Percentiles rank a stretch among this genome's conserved stretches.
Conservation (phyloP, 2,888 invertebrate genomes). For the Plebejus argus region DNA sequence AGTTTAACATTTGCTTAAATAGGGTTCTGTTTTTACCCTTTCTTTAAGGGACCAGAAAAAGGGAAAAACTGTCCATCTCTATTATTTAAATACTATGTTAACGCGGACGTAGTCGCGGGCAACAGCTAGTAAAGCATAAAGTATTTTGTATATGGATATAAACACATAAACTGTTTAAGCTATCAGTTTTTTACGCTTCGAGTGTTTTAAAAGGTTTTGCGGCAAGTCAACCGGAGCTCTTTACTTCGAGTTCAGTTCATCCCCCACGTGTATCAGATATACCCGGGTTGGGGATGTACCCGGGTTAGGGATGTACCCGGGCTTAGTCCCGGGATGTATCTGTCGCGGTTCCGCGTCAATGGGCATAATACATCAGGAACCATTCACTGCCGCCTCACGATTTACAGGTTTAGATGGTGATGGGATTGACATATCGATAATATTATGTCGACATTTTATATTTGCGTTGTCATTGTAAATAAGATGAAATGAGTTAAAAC, state of each 20-base stretch:
- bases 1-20: too few species aligned
- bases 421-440: constrained; percentile 42
- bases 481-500: too few species aligned
- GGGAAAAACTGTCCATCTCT: too few species aligned
- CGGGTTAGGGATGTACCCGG: constrained; percentile 45
- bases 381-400: constrained; percentile 72
- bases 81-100: too few species aligned
- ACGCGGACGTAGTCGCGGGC: too few species aligned
- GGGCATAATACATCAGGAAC: constrained; percentile 74
- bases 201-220: constrained; percentile 22
- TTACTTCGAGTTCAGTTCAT: constrained; percentile 16
- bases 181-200: constrained; percentile 18
- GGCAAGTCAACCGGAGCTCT: constrained; percentile 12
- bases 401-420: constrained; percentile 64
- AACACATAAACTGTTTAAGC: constrained; percentile 17
- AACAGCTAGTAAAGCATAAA: constrained; percentile 2
- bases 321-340: constrained; percentile 45
- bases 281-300: background rate
- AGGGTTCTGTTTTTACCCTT: too few species aligned
- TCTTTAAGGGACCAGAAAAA: too few species aligned
- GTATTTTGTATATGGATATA: background rate
- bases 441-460: background rate
- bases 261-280: background rate
- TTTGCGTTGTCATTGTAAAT: too few species aligned
- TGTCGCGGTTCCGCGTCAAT: constrained; percentile 65